Percentiles rank a stretch among this genome's conserved stretches.
These are phyloP conservation scores for Neoniphon sammara DNA, from an alignment of 2,797 vertebrate species.

Conservation along the genomic window DNA sequence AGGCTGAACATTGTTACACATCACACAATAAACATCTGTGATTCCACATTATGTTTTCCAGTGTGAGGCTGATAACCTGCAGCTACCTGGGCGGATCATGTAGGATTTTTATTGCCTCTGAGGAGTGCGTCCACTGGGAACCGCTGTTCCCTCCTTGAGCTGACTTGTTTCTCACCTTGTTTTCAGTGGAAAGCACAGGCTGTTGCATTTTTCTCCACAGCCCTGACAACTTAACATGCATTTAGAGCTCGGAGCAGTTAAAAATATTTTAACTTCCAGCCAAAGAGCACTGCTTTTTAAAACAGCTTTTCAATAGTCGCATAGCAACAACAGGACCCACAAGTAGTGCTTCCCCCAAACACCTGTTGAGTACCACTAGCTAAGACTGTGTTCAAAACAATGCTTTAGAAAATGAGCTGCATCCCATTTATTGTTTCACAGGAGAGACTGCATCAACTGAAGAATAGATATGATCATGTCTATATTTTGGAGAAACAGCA, in stretches of 20 bases:
- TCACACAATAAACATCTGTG: constrained; percentile 51
- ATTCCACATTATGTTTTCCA: constrained; percentile 36
- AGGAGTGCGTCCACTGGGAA: constrained; percentile 15
- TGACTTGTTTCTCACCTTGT: neutral
- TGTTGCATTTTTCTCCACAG: constrained; percentile 2
- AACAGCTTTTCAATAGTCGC: constrained; percentile 2
- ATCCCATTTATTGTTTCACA: too few relatives aligned
- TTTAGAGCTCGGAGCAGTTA: neutral
- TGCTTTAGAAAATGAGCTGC: too few relatives aligned
- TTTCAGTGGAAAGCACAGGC: constrained; percentile 13
- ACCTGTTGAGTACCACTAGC: too few relatives aligned
- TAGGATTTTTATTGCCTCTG: constrained; percentile 35
- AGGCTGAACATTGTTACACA: constrained; percentile 42
- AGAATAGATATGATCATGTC: too few relatives aligned
- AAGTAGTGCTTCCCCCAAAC: neutral
- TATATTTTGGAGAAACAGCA: too few relatives aligned
- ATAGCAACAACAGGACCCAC: constrained; percentile 2
- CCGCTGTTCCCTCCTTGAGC: constrained; percentile 1
- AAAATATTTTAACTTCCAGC: constrained; percentile 11
- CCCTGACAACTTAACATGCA: constrained; percentile 6
- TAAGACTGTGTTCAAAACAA: too few relatives aligned
- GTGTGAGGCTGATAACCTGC: constrained; percentile 45
- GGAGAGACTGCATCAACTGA: too few relatives aligned
- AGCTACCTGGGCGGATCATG: constrained; percentile 21
- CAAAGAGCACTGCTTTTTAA: neutral